phyloP scores from a whole-genome alignment of 1,140 invertebrate genomes.

The Lineus longissimus region DNA sequence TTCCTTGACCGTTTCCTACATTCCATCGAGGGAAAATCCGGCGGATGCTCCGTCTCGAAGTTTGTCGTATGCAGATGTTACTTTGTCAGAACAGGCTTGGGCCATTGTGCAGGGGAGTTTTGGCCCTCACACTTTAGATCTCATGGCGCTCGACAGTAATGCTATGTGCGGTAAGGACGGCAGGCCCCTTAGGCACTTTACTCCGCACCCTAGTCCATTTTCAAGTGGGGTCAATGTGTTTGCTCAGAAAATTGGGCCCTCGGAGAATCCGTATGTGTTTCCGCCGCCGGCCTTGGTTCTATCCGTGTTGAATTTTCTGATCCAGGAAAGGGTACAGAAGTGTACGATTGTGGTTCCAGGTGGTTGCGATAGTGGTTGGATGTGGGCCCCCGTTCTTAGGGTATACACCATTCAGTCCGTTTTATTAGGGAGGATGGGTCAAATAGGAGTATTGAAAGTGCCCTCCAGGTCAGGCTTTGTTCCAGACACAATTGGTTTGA shows the following conservation, averaged over 20 bases:
- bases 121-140: not conserved
- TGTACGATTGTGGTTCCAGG: too few relatives aligned
- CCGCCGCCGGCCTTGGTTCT: not conserved
- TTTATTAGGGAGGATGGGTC: too few relatives aligned
- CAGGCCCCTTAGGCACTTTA: not conserved
- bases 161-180: not conserved
- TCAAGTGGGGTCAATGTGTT: not conserved
- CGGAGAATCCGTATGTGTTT: not conserved
- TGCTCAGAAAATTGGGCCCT: not conserved
- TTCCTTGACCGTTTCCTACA: not conserved
- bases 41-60: not conserved
- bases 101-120: not conserved
- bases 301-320: not conserved
- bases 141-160: conserved; percentile 2
- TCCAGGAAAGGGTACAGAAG: too few relatives aligned
- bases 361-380: too few relatives aligned
- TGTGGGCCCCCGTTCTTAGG: too few relatives aligned
- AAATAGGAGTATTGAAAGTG: too few relatives aligned
- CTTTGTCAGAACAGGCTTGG: too few relatives aligned
- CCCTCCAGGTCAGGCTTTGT: too few relatives aligned
- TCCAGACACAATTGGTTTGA: too few relatives aligned
- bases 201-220: not conserved
- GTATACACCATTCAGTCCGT: too few relatives aligned
- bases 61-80: too few relatives aligned
- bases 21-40: not conserved